These are phyloP conservation scores for Tigriopus californicus DNA, from an alignment of 2,888 invertebrate species.

Conservation along the genomic window DNA sequence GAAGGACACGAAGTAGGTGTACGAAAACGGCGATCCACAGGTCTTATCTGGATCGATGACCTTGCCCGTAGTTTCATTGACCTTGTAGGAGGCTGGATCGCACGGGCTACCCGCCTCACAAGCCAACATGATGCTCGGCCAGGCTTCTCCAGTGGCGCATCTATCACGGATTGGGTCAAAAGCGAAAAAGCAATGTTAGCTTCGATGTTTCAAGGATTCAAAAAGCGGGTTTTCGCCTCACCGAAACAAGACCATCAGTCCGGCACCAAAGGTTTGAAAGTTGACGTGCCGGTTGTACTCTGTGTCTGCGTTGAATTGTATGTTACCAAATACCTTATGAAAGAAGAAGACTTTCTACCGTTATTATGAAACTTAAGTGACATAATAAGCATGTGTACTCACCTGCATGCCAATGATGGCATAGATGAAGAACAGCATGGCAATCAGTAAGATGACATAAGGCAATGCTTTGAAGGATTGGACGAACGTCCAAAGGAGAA, in stretches of 20 bases:
- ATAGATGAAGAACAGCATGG: slow-evolving; percentile 99
- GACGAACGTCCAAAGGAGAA: slow-evolving; percentile 98
- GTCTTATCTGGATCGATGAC: slow-evolving; percentile 31
- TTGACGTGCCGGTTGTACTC: slow-evolving; percentile 40
- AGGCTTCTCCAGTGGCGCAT: slow-evolving; percentile 97
- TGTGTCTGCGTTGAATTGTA: slow-evolving; percentile 32
- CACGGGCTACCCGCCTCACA: slow-evolving; percentile 78
- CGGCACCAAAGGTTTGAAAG: slow-evolving; percentile 69
- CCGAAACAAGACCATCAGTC: slow-evolving; percentile 98
- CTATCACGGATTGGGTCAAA: slow-evolving; percentile 34
- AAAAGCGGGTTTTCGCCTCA: slow-evolving; percentile 26
- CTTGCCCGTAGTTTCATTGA: slow-evolving; percentile 26
- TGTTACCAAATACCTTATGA: slow-evolving; percentile 38
- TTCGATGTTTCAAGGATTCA: background rate
- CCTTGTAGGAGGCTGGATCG: slow-evolving; percentile 44
- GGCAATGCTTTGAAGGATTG: slow-evolving; percentile 99
- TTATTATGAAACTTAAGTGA: background rate
- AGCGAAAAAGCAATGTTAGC: background rate
- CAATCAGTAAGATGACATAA: slow-evolving; percentile 98
- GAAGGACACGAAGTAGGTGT: slow-evolving; percentile 95
- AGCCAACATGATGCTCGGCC: slow-evolving; percentile 99
- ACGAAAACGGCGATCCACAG: slow-evolving; percentile 91
- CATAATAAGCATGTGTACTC: slow-evolving; percentile 1
- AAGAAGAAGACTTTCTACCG: background rate
- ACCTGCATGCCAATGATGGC: slow-evolving; percentile 99